A percentile compares a stretch with the other conserved stretches of the same genome.
phyloP scores from a whole-genome alignment of 2,888 invertebrate species.

The Acleris holmiana region DNA sequence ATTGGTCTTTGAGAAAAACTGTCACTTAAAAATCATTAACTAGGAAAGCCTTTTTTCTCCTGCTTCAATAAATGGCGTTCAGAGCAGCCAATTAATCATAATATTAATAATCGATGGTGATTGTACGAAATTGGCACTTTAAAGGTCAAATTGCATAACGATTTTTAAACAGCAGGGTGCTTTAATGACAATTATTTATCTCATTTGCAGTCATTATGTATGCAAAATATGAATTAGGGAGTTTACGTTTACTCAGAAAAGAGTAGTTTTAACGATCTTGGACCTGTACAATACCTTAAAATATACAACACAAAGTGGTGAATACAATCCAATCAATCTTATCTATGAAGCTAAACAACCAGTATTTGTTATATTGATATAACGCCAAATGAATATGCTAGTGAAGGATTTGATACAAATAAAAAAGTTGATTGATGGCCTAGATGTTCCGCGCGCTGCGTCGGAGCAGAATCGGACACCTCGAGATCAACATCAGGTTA shows the following conservation, averaged over 20 bases:
- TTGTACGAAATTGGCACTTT: not conserved
- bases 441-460: slow-evolving; percentile 17
- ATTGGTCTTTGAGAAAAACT: not conserved
- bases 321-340: slow-evolving; percentile 9
- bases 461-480: slow-evolving; percentile 24
- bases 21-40: not conserved
- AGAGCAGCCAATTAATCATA: not conserved
- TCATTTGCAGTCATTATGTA: not conserved
- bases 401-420: slow-evolving; percentile 9
- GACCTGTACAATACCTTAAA: not conserved
- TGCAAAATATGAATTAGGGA: slow-evolving; percentile 1
- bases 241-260: not conserved
- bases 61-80: not conserved
- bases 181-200: not conserved
- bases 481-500: slow-evolving; percentile 21
- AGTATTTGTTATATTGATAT: slow-evolving; percentile 14
- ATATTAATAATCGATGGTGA: slow-evolving; percentile 3
- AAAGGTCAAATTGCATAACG: slow-evolving; percentile 7
- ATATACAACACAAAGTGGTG: not conserved
- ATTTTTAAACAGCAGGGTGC: not conserved
- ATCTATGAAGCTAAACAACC: slow-evolving; percentile 7
- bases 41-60: not conserved
- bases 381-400: slow-evolving; percentile 14
- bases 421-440: slow-evolving; percentile 27
- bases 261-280: not conserved